Evolutionary conservation across 2,888 invertebrate species (phyloP), one percentile per base, ranked within the genome.

Genomic region (Euproctis similis): DNA sequence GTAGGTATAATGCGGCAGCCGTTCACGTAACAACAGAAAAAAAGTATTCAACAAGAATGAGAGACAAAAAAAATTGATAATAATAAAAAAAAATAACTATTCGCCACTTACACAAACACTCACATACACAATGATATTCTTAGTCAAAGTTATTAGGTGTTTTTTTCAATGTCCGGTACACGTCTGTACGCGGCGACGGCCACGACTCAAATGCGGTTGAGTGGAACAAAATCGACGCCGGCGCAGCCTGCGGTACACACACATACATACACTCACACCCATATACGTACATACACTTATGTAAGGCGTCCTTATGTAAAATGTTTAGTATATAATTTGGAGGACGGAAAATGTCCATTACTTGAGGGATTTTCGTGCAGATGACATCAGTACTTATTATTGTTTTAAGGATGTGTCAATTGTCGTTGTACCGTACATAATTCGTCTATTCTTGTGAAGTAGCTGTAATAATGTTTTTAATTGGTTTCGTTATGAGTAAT

Each of bases 161-260:
- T 34, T 13, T 18, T 28, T n/a, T n/a, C n/a, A 39, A 34, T 36
- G 53, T 24, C 36, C 59, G 59, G 46, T 42, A 40, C 28, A 51
- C 76, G 71, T 65, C 61, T 63, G 67, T 40, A 35, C 62, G 45
- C 56, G 45, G 25, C 59, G 60, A 40, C 52, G 55, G 56, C 53
- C 56, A 43, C 47, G 39, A 66, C 60, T 64, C 73, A 81, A 85
- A 85, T 84, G 85, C 84, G 84, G 39, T 68, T 75, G 70, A 80
- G 74, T 85, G 85, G 84, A 85, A 84, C 84, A 66, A 43, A 31
- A 50, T 32, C 44, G 60, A 64, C 73, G 71, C 77, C 60, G 48
- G 78, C 80, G 80, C 80, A 73, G 49, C 56, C 39, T 39, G 32
- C 42, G 39, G 50, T 58, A 46, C 56, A 46, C 54, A 55, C 61